Evolutionary conservation across 1,140 invertebrate species (phyloP), one percentile per base, ranked within the genome.

Genomic region (Papilio machaon): DNA sequence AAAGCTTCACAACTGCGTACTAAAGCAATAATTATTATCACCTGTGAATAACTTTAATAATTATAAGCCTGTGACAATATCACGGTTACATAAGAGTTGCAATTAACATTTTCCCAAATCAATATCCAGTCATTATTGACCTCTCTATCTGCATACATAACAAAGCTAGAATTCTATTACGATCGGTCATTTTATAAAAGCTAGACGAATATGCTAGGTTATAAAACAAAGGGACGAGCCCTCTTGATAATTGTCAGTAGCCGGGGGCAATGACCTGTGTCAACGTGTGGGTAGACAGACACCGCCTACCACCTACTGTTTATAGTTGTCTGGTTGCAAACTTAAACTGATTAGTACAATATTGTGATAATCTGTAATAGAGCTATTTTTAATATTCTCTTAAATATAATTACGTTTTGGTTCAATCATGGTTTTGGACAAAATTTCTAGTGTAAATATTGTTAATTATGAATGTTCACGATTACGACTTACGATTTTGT

Each of bases 211-310:
- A 60, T 82, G 70, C 81, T 80, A 81, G 83, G 80, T 85, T 84
- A 82, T 81, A 82, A 82, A 49, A 47, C 81, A 83, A 85, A 67
- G 86, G 84, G 86, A 86, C 81, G 81, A 80, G 67, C 82, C 85
- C 88, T 85, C 86, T 81, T 81, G 73, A 86, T 89, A 89, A 89
- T 89, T 88, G 87, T 89, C 88, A 85, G 82, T 81, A 58, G 80
- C 46, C 82, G 83, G 82, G 88, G 83, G 85, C 86, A 91, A 85
- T 88, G 88, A 89, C 85, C 89, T 82, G 81, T 78, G 80, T 82
- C 80, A 85, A 85, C 84, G 84, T 64, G 82, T 81, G 74, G 83
- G 81, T 81, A 85, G 70, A 80, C 81, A 74, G 35, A 35, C 64
- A 35, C 64, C 23, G 11, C 64, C 80, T 79, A 60, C 49, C 76